Base-by-base conservation (phyloP, 2,888 invertebrate genomes). In the Netelia melanura region DNA sequence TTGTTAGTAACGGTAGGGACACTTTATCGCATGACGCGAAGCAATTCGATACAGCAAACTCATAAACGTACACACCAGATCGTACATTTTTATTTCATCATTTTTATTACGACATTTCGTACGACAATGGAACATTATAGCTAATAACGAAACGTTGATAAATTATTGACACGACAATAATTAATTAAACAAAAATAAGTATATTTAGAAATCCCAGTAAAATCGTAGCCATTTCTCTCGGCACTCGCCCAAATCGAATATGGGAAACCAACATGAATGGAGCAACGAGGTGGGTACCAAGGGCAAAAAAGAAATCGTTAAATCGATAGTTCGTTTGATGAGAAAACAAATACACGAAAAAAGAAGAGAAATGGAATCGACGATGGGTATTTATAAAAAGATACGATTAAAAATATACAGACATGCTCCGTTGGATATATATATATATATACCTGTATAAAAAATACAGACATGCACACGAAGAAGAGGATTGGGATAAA, bases 321-420 rank as follows among this genome's bases (percentile, higher is more conserved):
- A 75, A 83, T 64, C 79, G 79, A 83, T 79, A 74, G 10, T 43
- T 56, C 52, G 52, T 48, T 68, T 44, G 44, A 58, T 62, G 44
- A 75, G 56, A 79, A 79, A 79, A 79, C 21, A 62, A n/a, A 43
- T 14, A 52, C 56, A 54, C 52, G 17, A 58, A 38, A 65, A 68
- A 38, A 52, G n/a, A 10, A 38, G 72, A 71, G 14, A 71, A 72
- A 67, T 48, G 54, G 70, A 76, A 76, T 64, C 48, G 64, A 71
- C 54, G 38, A 71, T 38, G 72, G 48, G 58, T 61, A 78, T 62
- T 83, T 68, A 83, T 74, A 83, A 30, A 30, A 62, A 68, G 43
- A 43, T 17, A 67, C 71, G 76, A 56, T 67, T n/a, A 25, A 67
- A 81, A 74, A 67, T 61, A 44, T 17, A 52, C 14, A 48, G 48